phyloP scores from a whole-genome alignment of 2,888 invertebrate species.

The Scaptomyza polygonia region DNA sequence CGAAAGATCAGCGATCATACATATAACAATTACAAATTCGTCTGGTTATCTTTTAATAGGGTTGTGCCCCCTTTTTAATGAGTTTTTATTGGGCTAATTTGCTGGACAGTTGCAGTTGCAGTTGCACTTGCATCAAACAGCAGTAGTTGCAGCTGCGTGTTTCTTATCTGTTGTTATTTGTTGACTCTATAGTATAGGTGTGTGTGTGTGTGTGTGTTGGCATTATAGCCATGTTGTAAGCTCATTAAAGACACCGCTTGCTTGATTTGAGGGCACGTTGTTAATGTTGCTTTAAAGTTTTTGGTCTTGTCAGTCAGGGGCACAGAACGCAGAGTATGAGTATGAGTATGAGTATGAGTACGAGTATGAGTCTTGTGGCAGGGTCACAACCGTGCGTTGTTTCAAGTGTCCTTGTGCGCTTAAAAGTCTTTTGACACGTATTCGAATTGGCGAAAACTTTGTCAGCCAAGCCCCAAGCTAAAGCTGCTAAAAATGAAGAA shows the following conservation, averaged over 20 bases:
- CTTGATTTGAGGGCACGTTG: constrained; percentile 59
- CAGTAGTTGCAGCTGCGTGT: constrained; percentile 38
- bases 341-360: neutral
- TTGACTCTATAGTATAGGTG: constrained; percentile 2
- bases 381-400: constrained; percentile 35
- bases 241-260: constrained; percentile 64
- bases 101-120: constrained; percentile 34
- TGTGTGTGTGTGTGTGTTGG: constrained; percentile 1
- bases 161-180: too few relatives aligned
- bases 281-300: constrained; percentile 46
- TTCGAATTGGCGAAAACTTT: constrained; percentile 65
- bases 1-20: constrained; percentile 31
- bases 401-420: constrained; percentile 72
- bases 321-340: neutral
- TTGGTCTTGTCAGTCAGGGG: constrained; percentile 23
- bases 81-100: constrained; percentile 57
- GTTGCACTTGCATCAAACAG: constrained; percentile 6
- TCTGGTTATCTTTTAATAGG: constrained; percentile 39
- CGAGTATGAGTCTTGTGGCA: neutral
- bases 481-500: constrained; percentile 64
- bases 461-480: constrained; percentile 52
- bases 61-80: constrained; percentile 39
- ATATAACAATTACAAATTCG: constrained; percentile 40
- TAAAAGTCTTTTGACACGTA: constrained; percentile 72
- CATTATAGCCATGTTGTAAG: constrained; percentile 51